A percentile compares a stretch with the other conserved stretches of the same genome.
Evolutionary conservation across 2,113 vertebrate genomes (phyloP).

Genomic region (Pseudorasbora parva): DNA sequence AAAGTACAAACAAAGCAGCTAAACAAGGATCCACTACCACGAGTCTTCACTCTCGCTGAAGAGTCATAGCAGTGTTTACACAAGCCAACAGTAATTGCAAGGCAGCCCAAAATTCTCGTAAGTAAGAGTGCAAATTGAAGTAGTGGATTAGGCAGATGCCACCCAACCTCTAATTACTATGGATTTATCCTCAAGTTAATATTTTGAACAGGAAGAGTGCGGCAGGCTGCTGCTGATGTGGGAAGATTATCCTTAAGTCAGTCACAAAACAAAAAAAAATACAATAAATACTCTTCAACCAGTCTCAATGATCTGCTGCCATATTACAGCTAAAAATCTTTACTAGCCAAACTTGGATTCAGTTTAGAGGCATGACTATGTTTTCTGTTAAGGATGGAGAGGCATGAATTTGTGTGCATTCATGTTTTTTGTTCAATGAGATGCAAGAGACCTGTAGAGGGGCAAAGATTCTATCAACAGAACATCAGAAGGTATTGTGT

Average conservation of each 20-base stretch:
- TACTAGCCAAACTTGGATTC: constrained; percentile 2
- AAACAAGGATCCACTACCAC: background rate
- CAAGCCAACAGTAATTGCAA: background rate
- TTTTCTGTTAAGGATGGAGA: constrained; percentile 2
- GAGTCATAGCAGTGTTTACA: background rate
- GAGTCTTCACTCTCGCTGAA: background rate
- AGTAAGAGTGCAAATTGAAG: constrained; percentile 18
- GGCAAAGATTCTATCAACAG: background rate
- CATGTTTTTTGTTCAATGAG: background rate
- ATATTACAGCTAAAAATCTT: constrained; percentile 28
- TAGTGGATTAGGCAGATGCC: background rate
- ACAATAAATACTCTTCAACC: constrained; percentile 20
- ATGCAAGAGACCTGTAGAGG: background rate
- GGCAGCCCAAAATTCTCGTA: background rate
- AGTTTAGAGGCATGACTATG: background rate
- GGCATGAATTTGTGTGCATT: background rate
- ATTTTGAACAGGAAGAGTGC: background rate
- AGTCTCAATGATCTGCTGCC: background rate
- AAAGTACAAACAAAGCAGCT: background rate
- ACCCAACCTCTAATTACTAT: constrained; percentile 13
- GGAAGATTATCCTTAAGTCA: constrained; percentile 6
- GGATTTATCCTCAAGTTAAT: background rate
- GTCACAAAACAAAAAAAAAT: background rate
- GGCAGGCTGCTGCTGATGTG: constrained; percentile 20
- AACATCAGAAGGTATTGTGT: background rate